These are phyloP conservation scores for Microplitis deprimator DNA, from an alignment of 2,888 invertebrate species.

Conservation along the genomic window DNA sequence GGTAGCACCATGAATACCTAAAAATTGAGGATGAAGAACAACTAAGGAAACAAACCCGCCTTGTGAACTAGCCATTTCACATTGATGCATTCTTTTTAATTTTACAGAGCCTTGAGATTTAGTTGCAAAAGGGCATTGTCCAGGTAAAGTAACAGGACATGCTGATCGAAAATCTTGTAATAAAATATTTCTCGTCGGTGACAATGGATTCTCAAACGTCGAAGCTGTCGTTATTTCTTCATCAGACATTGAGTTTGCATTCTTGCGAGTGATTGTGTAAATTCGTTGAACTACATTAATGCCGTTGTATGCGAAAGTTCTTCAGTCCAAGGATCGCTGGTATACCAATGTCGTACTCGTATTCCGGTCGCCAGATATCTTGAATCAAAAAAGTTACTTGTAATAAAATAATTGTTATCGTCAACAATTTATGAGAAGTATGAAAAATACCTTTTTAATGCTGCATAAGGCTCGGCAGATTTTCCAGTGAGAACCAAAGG, in stretches of 20 bases:
- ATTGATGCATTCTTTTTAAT: constrained; percentile 69
- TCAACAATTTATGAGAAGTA: no score
- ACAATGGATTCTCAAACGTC: constrained; percentile 53
- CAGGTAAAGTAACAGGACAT: constrained; percentile 50
- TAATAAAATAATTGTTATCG: no score
- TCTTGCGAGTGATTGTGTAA: constrained; percentile 66
- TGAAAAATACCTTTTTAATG: constrained; percentile 63
- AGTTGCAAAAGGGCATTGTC: constrained; percentile 54
- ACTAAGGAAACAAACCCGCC: constrained; percentile 73
- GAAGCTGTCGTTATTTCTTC: constrained; percentile 51
- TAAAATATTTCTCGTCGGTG: constrained; percentile 47
- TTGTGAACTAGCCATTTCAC: constrained; percentile 74
- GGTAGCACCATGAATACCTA: constrained; percentile 67
- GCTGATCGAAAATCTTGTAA: constrained; percentile 54
- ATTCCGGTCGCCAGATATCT: constrained; percentile 72
- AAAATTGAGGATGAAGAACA: constrained; percentile 70
- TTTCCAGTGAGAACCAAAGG: constrained; percentile 72
- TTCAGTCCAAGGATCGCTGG: constrained; percentile 71
- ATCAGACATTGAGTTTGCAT: constrained; percentile 51
- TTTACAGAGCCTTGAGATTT: not conserved
- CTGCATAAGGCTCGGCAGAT: constrained; percentile 71
- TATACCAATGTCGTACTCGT: constrained; percentile 73
- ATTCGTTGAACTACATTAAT: constrained; percentile 69
- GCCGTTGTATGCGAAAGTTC: constrained; percentile 70
- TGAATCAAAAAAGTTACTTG: not conserved